Conservation (phyloP, 2,113 vertebrate species). For the Chaetops frenatus region DNA sequence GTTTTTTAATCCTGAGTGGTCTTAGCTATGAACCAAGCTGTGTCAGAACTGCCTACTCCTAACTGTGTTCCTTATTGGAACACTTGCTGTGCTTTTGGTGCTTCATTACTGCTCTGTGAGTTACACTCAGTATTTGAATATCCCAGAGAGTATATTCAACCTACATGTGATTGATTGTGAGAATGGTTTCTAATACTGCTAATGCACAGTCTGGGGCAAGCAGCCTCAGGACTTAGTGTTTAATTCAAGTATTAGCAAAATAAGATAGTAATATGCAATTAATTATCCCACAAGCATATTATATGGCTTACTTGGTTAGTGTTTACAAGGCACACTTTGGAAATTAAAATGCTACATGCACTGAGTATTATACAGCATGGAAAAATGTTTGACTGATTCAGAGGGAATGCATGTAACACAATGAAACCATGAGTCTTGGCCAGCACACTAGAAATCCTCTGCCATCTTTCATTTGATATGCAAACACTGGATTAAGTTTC, state of each 20-base stretch:
- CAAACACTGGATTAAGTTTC: no score
- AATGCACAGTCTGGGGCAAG: background rate
- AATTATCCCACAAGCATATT: background rate
- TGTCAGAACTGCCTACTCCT: background rate
- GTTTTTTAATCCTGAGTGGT: background rate
- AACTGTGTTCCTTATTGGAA: background rate
- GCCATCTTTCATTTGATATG: constrained; percentile 40
- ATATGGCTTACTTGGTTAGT: background rate
- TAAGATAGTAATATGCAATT: constrained; percentile 25
- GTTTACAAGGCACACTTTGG: background rate
- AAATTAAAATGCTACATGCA: background rate
- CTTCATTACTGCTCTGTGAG: background rate
- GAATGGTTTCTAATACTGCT: background rate
- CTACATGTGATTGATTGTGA: background rate
- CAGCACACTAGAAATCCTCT: background rate
- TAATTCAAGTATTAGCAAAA: constrained; percentile 19
- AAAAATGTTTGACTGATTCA: constrained; percentile 33
- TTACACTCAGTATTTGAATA: background rate
- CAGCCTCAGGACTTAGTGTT: background rate
- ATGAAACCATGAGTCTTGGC: constrained; percentile 21
- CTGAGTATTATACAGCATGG: background rate
- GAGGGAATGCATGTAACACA: constrained; percentile 40
- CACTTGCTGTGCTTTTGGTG: background rate
- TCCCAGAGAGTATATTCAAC: background rate
- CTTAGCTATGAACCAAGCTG: background rate